Evolutionary conservation across 2,113 vertebrate species (phyloP), one percentile per base, ranked within the genome.

Genomic region (Pitta sordida): DNA sequence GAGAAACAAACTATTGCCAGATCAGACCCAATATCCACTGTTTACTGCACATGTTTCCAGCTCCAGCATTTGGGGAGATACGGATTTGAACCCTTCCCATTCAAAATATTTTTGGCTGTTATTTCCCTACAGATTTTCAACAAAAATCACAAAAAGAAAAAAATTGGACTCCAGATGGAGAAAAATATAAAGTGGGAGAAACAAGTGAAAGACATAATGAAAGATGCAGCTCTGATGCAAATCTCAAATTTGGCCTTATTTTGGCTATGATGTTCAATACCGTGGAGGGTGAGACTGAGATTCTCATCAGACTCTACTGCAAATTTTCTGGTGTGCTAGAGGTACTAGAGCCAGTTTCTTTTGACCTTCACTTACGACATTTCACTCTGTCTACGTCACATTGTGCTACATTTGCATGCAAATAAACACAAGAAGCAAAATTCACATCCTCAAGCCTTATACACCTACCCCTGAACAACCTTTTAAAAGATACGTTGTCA

Each of bases 91-190:
- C 2, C 2, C 20, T 63, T 10, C 17, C 6, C 17, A 34, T 37
- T 37, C 17, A 52, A 88, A 86, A 60, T 17, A 68, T 11, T 71
- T 88, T 18, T 52, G 19, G 15, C 49, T 59, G 10, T 39, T 79
- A 49, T 51, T 69, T 71, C 26, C 20, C 32, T 48, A 15, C 16
- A 49, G 46, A 80, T 86, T 70, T 77, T 73, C 37, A 77, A 34
- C 19, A 43, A 36, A 23, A 9, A 3, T 16, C 0, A 7, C 3
- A 2, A 14, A 56, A 55, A 53, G 29, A 17, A 8, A 2, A n/a
- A 27, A 15, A 34, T 20, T 2, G 4, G 17, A 55, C 4, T 2
- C 6, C 43, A 89, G 30, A 83, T 14, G 18, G 20, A 91, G 43
- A 79, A 91, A 22, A 9, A 48, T 3, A 59, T 20, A 22, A 75